A percentile compares a stretch with the other conserved stretches of the same genome.
Conservation (phyloP, 2,888 invertebrate species). For the Chorisops tibialis region DNA sequence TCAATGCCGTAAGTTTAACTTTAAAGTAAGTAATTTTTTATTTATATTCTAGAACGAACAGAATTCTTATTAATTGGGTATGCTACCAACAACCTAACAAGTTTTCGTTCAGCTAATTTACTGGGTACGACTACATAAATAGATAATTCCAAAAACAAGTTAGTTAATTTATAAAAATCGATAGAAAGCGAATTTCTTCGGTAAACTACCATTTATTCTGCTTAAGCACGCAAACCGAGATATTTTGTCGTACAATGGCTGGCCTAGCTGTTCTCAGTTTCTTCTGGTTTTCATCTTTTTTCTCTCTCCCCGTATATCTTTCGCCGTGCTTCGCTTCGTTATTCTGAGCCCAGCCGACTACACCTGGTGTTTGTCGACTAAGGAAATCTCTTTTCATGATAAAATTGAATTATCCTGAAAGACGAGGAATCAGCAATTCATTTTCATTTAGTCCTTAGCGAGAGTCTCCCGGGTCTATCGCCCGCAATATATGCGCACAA, state of each 20-base stretch:
- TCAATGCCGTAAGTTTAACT: too few relatives aligned
- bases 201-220: not conserved
- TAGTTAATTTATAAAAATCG: conserved; percentile 4
- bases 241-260: not conserved
- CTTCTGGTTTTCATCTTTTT: not conserved
- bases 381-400: conserved; percentile 2
- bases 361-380: conserved; percentile 6
- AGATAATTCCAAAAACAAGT: too few relatives aligned
- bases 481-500: conserved; percentile 4
- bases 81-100: too few relatives aligned
- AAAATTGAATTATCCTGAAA: conserved; percentile 16
- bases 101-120: too few relatives aligned
- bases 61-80: too few relatives aligned
- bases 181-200: not conserved
- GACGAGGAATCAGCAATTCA: conserved; percentile 23
- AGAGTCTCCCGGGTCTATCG: not conserved
- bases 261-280: not conserved
- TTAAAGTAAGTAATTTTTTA: too few relatives aligned
- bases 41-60: too few relatives aligned
- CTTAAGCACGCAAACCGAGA: conserved; percentile 12
- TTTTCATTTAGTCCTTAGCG: conserved; percentile 4
- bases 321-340: conserved; percentile 2
- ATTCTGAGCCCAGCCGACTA: not conserved
- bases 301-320: not conserved
- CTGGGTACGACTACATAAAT: too few relatives aligned